Evolutionary conservation across 2,113 vertebrate species (phyloP).

Genomic region (Pterocles gutturalis): DNA sequence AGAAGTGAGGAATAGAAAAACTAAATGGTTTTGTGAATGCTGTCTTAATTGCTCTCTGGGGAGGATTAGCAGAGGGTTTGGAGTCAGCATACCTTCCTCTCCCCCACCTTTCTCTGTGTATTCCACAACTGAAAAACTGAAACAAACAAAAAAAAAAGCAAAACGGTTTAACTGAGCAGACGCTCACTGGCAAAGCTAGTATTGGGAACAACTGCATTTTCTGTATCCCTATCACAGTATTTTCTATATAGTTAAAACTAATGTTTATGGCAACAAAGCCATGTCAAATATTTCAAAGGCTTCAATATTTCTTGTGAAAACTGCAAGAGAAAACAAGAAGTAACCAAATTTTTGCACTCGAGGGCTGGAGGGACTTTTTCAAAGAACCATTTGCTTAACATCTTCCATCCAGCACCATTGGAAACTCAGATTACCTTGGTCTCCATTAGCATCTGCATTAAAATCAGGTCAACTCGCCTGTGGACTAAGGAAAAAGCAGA

Average conservation of each 20-base stretch:
- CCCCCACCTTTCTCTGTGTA: background rate
- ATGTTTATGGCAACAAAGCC: background rate
- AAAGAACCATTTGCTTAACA: background rate
- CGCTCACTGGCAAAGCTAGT: fast-evolving
- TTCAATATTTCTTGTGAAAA: background rate
- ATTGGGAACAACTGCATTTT: background rate
- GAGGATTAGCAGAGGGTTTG: background rate
- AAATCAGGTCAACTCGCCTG: background rate
- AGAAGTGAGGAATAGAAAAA: background rate
- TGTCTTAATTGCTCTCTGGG: background rate
- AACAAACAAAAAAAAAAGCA: background rate
- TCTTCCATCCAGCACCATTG: background rate
- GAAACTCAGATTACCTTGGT: background rate
- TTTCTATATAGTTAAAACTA: background rate
- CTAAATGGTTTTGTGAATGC: background rate
- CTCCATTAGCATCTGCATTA: background rate
- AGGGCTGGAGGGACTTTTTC: background rate
- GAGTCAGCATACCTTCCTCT: background rate
- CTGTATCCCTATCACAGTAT: background rate
- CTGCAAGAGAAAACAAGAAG: background rate
- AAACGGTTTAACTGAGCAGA: background rate
- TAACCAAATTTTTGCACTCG: background rate
- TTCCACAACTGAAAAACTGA: background rate
- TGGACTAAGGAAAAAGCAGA: background rate
- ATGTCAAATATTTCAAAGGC: background rate